Evolutionary conservation across 2,797 vertebrate species (phyloP).

Genomic region (Muscicapa striata): DNA sequence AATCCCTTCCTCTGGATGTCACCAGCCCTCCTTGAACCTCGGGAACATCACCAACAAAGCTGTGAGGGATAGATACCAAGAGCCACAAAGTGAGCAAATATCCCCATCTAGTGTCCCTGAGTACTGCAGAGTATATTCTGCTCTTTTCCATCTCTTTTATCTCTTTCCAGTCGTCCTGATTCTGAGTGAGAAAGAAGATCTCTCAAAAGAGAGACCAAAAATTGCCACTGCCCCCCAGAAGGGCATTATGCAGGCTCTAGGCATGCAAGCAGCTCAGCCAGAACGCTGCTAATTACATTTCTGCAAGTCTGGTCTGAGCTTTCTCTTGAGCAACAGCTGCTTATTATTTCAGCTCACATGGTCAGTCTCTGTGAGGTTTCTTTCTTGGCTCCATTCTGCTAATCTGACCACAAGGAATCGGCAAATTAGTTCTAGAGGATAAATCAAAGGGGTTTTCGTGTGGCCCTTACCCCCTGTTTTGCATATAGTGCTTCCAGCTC

Average conservation of each 20-base stretch:
- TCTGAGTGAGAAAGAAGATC: neutral
- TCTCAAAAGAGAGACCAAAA: neutral
- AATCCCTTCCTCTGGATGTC: neutral
- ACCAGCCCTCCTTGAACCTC: neutral
- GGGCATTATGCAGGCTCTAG: neutral
- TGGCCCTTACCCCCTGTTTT: neutral
- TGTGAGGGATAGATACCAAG: neutral
- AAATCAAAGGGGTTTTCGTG: neutral
- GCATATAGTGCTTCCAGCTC: constrained; percentile 5
- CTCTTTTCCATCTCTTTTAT: neutral
- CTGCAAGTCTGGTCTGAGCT: neutral
- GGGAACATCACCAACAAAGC: neutral
- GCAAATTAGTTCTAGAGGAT: constrained; percentile 30
- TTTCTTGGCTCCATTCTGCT: constrained; percentile 11
- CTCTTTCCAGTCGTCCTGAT: neutral
- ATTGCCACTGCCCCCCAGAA: neutral
- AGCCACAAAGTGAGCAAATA: constrained; percentile 66
- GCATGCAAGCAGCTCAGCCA: neutral
- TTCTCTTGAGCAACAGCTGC: constrained; percentile 26
- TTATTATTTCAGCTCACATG: neutral
- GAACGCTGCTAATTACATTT: neutral
- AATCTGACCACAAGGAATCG: constrained; percentile 1
- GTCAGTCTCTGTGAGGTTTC: neutral
- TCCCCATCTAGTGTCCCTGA: constrained; percentile 73
- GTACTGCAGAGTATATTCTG: neutral